Evolutionary conservation across 1,140 invertebrate genomes (phyloP), one percentile per base, ranked within the genome.

Genomic region (Hyles vespertilio): DNA sequence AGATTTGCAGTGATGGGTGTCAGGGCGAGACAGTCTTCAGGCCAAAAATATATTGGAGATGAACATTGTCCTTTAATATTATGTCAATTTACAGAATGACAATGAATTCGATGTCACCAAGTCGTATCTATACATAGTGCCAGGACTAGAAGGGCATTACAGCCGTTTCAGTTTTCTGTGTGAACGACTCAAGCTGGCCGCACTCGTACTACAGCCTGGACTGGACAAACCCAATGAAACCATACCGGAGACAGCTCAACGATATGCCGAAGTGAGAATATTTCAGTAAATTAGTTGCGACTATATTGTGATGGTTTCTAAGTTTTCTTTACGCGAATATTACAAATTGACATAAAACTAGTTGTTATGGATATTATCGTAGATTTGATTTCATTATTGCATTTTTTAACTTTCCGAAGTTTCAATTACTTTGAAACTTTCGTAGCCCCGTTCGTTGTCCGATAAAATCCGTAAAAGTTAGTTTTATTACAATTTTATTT

Each of bases 61-160:
- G 22, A 22, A 22, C 22, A 22, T 45, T 44, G 10, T 3, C 11
- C 7, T n/a, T n/a, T 51, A 12, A 9, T 3, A n/a, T 12, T 5
- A 32, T 12, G 49, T 43, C 49, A 7, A 34, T 36, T 66, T 69
- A 6, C 50, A 81, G 79, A 65, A 66, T 51, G 61, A 65, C 0
- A 67, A 78, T 11, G 77, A 81, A 51, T 70, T 79, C n/a, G 65
- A 76, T 32, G 32, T 61, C 10, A 66, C n/a, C 10, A 48, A 70
- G 32, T 65, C 57, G 3, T 69, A 68, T 50, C 32, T 81, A 11
- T 76, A 62, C 43, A 52, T 80, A 6, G 54, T 84, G 3, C 79
- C 81, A 0, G 79, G 79, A 1, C 36, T 79, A n/a, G 79, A 84
- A 49, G 71, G 75, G 0, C 63, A 68, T 9, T 43, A 69, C 44